Conservation (phyloP, 2,888 invertebrate genomes). For the Gasteruption jaculator region DNA sequence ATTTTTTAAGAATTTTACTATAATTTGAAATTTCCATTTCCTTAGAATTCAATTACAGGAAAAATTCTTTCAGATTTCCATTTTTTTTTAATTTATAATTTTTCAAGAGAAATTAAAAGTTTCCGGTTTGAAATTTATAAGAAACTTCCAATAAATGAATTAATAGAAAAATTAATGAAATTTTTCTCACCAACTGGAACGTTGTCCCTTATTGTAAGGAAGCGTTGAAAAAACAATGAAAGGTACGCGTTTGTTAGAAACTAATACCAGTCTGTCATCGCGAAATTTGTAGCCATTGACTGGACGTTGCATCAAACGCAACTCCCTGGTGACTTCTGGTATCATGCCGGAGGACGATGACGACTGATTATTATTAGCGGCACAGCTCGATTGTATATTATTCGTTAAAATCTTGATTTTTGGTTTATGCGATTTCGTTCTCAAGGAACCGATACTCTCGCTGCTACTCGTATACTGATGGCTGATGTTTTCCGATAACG, state of each 20-base stretch:
- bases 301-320: constrained; percentile 54
- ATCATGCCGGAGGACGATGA: constrained; percentile 40
- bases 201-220: constrained; percentile 71
- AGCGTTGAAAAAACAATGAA: constrained; percentile 84
- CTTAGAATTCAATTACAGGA: constrained; percentile 1
- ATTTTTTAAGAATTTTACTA: too few relatives aligned
- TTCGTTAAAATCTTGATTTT: constrained; percentile 55
- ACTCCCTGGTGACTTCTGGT: constrained; percentile 48
- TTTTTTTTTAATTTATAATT: neutral
- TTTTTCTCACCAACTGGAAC: constrained; percentile 58
- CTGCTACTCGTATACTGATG: constrained; percentile 71
- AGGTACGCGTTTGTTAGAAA: constrained; percentile 73
- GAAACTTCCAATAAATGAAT: too few relatives aligned
- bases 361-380: constrained; percentile 21
- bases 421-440: constrained; percentile 57
- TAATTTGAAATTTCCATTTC: neutral
- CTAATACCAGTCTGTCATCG: constrained; percentile 79
- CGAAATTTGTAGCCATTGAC: constrained; percentile 66
- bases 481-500: constrained; percentile 55
- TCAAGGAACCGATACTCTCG: constrained; percentile 69
- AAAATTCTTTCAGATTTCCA: constrained; percentile 11
- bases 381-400: constrained; percentile 57
- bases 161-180: neutral
- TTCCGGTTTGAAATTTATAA: too few relatives aligned
- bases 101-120: neutral